Base-by-base conservation (phyloP, 2,888 invertebrate genomes). In the Abrostola triplasia region DNA sequence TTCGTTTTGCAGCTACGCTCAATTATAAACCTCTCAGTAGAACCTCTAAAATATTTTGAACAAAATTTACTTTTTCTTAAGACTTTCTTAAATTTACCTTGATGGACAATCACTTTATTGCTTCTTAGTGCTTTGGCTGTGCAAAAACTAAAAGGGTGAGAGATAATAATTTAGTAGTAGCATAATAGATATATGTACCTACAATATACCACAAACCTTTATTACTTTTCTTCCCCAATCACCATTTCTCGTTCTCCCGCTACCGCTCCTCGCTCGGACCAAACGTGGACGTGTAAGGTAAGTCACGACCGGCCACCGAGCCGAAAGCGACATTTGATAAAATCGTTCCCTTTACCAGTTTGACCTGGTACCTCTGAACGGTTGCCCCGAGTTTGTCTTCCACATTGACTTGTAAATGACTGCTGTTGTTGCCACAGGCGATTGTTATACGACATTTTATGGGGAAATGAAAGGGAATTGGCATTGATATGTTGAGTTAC, bases 301-400 rank as follows among this genome's bases (percentile, higher is more conserved):
- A 93, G 94, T 93, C 94, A 94, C 93, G 93, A 94, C 83, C 88
- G 89, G 88, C 89, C 90, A 90, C 90, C 90, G 90, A 88, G 89
- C 91, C 89, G 88, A 90, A 91, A 88, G 90, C 90, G 90, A 91
- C 92, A 87, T 90, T 89, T 86, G 94, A 94, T 94, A 93, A 89
- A 86, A 93, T 93, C 93, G 92, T 88, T 88, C 92, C 87, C 87
- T 91, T 90, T 88, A 84, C 86, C 86, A 87, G 84, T 83, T 82
- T 90, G 92, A 91, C 92, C 92, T 82, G 74, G 87, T 88, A 88
- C 90, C 86, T 86, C 80, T 83, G 81, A 82, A 82, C 86, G 80
- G 53, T 42, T 77, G 82, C 84, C 80, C 84, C 80, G 81, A 83
- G 85, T 89, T 84, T 87, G 87, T 86, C 87, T 85, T 79, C 72